These are phyloP conservation scores for Caenorhabditis becei DNA, from an alignment of 2,888 invertebrate species.

Conservation along the genomic window DNA sequence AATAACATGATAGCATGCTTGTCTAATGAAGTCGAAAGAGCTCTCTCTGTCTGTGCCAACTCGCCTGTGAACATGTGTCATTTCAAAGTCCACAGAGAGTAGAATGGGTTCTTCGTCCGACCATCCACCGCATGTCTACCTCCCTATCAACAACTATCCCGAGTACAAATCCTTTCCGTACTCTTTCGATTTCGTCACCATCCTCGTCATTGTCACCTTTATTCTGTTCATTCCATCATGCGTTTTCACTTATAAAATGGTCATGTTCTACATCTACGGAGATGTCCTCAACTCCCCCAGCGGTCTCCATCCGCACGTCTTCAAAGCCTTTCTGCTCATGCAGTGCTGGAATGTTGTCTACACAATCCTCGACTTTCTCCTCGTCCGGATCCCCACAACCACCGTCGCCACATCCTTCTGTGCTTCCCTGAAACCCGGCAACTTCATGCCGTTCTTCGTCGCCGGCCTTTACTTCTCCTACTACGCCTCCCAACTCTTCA, in stretches of 20 bases:
- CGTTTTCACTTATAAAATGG: slow-evolving; percentile 31
- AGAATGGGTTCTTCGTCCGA: background rate
- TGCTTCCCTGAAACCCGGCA: slow-evolving; percentile 2
- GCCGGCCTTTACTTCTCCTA: slow-evolving; percentile 17
- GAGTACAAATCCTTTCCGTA: slow-evolving; percentile 36
- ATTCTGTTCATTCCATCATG: slow-evolving; percentile 33
- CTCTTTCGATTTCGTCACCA: slow-evolving; percentile 31
- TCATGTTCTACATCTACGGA: slow-evolving; percentile 7
- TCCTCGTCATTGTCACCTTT: slow-evolving; percentile 5
- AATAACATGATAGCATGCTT: background rate
- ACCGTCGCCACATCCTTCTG: slow-evolving; percentile 38
- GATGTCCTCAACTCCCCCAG: background rate
- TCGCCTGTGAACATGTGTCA: slow-evolving; percentile 2
- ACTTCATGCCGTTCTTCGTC: slow-evolving; percentile 8
- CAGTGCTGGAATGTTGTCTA: slow-evolving; percentile 40
- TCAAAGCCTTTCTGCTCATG: slow-evolving; percentile 43
- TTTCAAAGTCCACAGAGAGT: background rate
- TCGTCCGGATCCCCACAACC: slow-evolving; percentile 41
- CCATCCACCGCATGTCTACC: slow-evolving; percentile 17
- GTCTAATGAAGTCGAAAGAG: slow-evolving; percentile 1
- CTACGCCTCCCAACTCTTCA: slow-evolving; percentile 44
- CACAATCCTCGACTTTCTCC: slow-evolving; percentile 25
- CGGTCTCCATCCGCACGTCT: slow-evolving; percentile 36
- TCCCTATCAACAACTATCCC: slow-evolving; percentile 10
- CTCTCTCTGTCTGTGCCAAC: background rate